Evolutionary conservation across 2,888 invertebrate species (phyloP), one percentile per base, ranked within the genome.

Genomic region (Trichogramma evanescens): DNA sequence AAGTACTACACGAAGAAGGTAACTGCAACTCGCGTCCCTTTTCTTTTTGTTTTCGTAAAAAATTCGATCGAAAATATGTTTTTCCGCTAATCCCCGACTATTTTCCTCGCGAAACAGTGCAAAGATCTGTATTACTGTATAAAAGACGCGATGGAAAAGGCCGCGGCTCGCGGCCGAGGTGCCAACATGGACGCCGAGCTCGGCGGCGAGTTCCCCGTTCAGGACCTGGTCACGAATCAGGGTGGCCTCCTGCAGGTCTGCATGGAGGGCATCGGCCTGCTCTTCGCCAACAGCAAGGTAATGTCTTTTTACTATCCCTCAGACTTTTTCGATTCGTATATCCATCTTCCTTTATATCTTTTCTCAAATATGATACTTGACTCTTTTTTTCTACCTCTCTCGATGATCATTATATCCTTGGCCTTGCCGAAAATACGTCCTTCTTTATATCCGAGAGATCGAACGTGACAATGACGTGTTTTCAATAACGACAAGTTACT

Each of bases 211-310:
- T 99, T 99, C 81, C 98, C 98, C 4, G 93, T 99, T 44, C 96
- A 97, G 79, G 98, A 99, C 80, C 89, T 98, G 84, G 89, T 89
- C 71, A 92, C 95, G 7, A 96, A 96, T 54, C 96, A 98, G 80
- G 98, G 98, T 63, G 99, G 98, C 2, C 86, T 99, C 60, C 87
- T 99, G 71, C 93, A 93, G 85, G 97, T 98, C 78, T 97, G 98
- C 86, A 95, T 99, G 88, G 98, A 99, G 81, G 99, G 99, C 75
- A 96, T 99, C 73, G 96, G 96, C 71, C 88, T 99, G 70, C 90
- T 98, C 73, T 97, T 99, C 84, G 96, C 95, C 72, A 95, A 96
- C 81, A 96, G 96, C 89, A 98, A 99, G 95, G 98, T 98, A 89
- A 59, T 26, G 63, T 59, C 43, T 48, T 6, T 43, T n/a, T 26